phyloP scores from a whole-genome alignment of 2,797 vertebrate species.

The Aplochiton taeniatus region DNA sequence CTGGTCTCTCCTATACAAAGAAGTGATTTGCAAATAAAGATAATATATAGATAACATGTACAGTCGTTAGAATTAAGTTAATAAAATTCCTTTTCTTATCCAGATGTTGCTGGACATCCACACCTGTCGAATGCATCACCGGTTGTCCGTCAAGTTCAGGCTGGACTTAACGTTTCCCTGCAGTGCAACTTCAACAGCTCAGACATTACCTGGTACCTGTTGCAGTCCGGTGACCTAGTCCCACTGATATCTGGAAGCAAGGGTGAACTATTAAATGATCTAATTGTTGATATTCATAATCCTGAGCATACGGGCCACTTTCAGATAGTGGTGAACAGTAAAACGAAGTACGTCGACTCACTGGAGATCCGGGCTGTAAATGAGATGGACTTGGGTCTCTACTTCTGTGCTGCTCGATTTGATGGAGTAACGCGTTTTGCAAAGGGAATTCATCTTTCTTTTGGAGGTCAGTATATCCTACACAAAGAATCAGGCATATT shows the following conservation, averaged over 20 bases:
- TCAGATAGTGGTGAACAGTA: fast-evolving
- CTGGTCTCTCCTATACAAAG: too few species aligned
- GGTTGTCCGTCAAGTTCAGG: not conserved
- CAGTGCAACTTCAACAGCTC: conserved; percentile 16
- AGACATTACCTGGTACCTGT: conserved; percentile 40
- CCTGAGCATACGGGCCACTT: fast-evolving
- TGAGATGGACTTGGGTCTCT: conserved; percentile 43
- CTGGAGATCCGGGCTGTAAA: conserved; percentile 38
- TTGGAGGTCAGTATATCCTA: not conserved
- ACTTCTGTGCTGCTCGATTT: conserved; percentile 33
- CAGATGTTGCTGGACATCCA: conserved; percentile 21
- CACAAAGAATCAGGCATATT: too few species aligned
- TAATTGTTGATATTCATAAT: fast-evolving
- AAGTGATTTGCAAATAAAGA: too few species aligned
- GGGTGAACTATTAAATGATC: fast-evolving
- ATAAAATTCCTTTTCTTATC: not conserved
- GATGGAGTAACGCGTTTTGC: fast-evolving
- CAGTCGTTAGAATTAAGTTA: too few species aligned
- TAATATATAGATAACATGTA: too few species aligned
- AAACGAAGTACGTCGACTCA: fast-evolving
- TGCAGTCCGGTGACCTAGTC: too few species aligned
- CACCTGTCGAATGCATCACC: not conserved
- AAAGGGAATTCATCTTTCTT: conserved; percentile 22
- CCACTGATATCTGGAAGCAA: too few species aligned
- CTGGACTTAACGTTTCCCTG: conserved; percentile 41